Conservation (phyloP, 2,113 vertebrate genomes). For the Tetrao urogallus region DNA sequence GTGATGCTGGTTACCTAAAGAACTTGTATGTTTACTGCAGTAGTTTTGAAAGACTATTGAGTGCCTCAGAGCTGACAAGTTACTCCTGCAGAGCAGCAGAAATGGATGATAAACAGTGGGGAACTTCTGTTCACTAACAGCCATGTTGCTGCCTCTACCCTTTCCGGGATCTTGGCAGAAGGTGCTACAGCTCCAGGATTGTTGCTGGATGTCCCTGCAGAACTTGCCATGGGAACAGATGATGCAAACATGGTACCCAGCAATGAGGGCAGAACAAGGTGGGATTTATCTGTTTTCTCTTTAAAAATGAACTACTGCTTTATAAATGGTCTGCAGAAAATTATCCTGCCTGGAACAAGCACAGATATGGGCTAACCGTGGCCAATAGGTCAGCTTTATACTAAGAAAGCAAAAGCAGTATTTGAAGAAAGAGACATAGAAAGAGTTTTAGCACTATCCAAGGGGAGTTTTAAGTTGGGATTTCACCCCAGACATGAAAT, state of each 20-base stretch:
- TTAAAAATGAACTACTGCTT: background rate
- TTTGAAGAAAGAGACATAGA: background rate
- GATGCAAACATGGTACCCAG: accelerated
- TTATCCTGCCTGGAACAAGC: background rate
- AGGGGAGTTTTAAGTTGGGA: background rate
- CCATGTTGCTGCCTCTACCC: background rate
- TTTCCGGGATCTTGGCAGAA: background rate
- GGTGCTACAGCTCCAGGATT: background rate
- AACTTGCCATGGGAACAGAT: background rate
- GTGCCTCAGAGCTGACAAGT: background rate
- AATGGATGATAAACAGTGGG: background rate
- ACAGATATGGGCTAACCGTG: background rate
- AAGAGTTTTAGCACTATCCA: background rate
- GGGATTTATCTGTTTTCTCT: background rate
- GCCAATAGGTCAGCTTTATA: background rate
- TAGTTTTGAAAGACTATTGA: background rate
- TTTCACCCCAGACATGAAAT: background rate
- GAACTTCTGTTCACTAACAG: background rate
- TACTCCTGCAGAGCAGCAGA: background rate
- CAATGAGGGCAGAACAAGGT: background rate
- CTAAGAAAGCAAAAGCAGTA: background rate
- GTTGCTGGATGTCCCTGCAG: background rate
- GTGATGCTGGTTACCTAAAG: background rate
- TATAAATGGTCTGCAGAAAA: background rate
- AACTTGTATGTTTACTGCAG: background rate